phyloP scores from a whole-genome alignment of 2,113 vertebrate species.

The Rhinichthys klamathensis region DNA sequence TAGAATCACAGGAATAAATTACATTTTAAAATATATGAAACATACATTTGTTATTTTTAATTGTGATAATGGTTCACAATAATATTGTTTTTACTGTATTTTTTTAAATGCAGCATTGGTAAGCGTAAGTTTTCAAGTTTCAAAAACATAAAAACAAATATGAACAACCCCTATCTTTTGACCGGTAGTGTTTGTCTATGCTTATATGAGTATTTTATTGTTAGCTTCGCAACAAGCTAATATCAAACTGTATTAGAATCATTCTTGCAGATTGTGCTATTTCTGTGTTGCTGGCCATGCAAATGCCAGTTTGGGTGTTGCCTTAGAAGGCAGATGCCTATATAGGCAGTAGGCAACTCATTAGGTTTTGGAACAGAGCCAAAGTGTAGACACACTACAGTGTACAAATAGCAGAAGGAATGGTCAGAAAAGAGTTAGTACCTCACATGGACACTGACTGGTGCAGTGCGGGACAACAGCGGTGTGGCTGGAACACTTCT shows the following conservation, averaged over 20 bases:
- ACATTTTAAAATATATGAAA: too few species aligned
- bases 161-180: neutral
- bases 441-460: conserved; percentile 84
- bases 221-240: neutral
- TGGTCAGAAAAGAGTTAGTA: conserved; percentile 58
- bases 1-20: neutral
- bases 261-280: neutral
- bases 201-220: too few species aligned
- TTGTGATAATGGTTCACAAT: too few species aligned
- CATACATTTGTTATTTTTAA: too few species aligned
- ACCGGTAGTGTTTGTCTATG: too few species aligned
- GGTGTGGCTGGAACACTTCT: conserved; percentile 89
- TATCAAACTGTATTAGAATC: neutral
- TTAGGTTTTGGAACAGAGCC: too few species aligned
- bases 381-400: neutral
- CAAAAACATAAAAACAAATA: neutral
- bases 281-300: neutral
- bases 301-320: neutral
- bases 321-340: neutral
- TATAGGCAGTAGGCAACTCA: neutral
- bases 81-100: neutral
- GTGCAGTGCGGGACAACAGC: conserved; percentile 80
- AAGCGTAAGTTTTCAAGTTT: neutral
- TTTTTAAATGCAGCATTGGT: neutral
- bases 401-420: neutral